phyloP scores from a whole-genome alignment of 1,140 invertebrate species.

The Drusus annulatus region DNA sequence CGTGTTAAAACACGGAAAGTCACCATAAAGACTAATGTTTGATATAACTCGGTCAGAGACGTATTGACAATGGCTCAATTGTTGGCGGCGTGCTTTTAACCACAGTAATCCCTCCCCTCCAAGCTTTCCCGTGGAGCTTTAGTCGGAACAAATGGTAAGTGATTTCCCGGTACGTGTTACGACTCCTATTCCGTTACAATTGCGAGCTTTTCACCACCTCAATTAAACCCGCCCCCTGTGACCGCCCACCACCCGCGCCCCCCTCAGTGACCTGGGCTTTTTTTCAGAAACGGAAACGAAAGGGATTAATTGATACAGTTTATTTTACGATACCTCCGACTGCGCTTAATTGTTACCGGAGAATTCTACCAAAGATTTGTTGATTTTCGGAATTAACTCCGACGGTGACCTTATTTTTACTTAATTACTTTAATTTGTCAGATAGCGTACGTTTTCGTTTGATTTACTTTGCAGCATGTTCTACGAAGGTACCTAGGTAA shows the following conservation, averaged over 20 bases:
- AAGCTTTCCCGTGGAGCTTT: conserved; percentile 14
- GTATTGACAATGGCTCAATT: conserved; percentile 14
- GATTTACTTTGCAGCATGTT: not conserved
- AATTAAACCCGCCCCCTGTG: conserved; percentile 19
- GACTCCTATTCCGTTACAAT: conserved; percentile 29
- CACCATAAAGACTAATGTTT: not conserved
- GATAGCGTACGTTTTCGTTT: not conserved
- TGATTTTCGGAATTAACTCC: conserved; percentile 23
- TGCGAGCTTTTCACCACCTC: conserved; percentile 36
- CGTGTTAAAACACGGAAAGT: too few relatives aligned
- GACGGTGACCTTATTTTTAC: not conserved
- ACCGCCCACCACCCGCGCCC: not conserved
- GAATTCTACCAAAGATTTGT: conserved; percentile 28
- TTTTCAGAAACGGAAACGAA: conserved; percentile 31
- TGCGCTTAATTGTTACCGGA: conserved; percentile 31
- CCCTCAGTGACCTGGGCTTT: conserved; percentile 1
- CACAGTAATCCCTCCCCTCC: conserved; percentile 19
- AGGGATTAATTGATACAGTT: conserved; percentile 39
- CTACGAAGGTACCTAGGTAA: not conserved
- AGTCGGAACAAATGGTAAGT: conserved; percentile 33
- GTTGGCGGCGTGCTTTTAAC: conserved; percentile 21
- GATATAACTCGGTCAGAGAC: not conserved
- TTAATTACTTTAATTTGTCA: not conserved
- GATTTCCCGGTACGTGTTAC: conserved; percentile 32
- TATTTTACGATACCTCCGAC: conserved; percentile 36